Evolutionary conservation across 2,888 invertebrate genomes (phyloP), one percentile per base, ranked within the genome.

Genomic region (Clunio marinus): DNA sequence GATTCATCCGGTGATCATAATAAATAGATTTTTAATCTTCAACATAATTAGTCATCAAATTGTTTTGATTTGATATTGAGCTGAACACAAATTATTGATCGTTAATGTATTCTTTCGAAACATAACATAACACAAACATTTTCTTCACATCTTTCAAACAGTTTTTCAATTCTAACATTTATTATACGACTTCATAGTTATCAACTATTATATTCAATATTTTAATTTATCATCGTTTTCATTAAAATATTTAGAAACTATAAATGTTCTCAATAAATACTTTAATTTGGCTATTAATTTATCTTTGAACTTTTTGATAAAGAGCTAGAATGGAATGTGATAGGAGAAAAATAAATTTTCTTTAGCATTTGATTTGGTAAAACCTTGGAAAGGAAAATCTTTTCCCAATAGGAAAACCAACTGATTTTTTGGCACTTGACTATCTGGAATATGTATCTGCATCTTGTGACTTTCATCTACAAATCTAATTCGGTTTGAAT

Each of bases 161-260:
- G 15, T n/a, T n/a, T 57, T 15, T 57, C 57, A 57, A n/a, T 7
- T 45, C 45, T 57, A 57, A 57, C 57, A 57, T 57, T 57, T 25
- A 57, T 57, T 57, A 57, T 57, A 57, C 57, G 57, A 25, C 27
- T 57, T 57, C n/a, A 57, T 25, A 27, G 25, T 25, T 57, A 57
- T 57, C 25, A 57, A 57, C 57, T 57, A 57, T 57, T 27, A n/a
- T 27, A 27, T 57, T 27, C 15, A n/a, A n/a, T 25, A 25, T 4
- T 51, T 51, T 51, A 13, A n/a, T 27, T 27, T 15, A n/a, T n/a
- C n/a, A n/a, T n/a, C n/a, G n/a, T n/a, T 27, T 15, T 24, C 57
- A 57, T n/a, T 57, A 57, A 57, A 57, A 57, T 57, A 24, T 57
- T 57, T 57, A 10, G 57, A 51, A 51, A 51, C 51, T 22, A 51